These are phyloP conservation scores for Polydrusus cervinus DNA, from an alignment of 2,888 invertebrate species.

Conservation along the genomic window DNA sequence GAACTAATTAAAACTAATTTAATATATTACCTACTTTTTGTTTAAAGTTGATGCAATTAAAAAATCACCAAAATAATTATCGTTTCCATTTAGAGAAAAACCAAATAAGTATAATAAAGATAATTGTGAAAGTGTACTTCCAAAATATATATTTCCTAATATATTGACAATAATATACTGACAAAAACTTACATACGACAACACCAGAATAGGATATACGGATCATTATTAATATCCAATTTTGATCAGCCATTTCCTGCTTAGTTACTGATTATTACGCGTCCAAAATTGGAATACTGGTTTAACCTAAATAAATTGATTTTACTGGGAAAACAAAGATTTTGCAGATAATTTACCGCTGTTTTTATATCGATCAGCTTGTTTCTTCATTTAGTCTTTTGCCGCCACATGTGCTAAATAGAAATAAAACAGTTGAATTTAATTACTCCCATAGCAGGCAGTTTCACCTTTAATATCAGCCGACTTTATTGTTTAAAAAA, in stretches of 20 bases:
- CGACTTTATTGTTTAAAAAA: too few relatives aligned
- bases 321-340: conserved; percentile 21
- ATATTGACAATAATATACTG: background rate
- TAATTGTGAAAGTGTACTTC: conserved; percentile 1
- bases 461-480: background rate
- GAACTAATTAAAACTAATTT: too few relatives aligned
- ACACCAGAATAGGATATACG: conserved; percentile 14
- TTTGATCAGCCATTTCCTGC: conserved; percentile 11
- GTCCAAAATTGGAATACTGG: conserved; percentile 14
- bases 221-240: conserved; percentile 19
- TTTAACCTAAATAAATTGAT: conserved; percentile 20
- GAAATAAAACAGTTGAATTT: conserved; percentile 20
- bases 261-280: conserved; percentile 1
- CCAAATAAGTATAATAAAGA: conserved; percentile 3
- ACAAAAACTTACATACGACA: conserved; percentile 22
- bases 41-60: background rate
- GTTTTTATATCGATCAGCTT: conserved; percentile 4
- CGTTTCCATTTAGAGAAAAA: background rate
- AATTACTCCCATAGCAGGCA: background rate
- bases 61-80: background rate
- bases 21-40: too few relatives aligned
- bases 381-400: conserved; percentile 18
- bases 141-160: conserved; percentile 11
- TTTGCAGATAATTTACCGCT: conserved; percentile 19
- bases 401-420: conserved; percentile 20